These are phyloP conservation scores for Limnodromus scolopaceus DNA, from an alignment of 2,797 vertebrate genomes.

Conservation along the genomic window DNA sequence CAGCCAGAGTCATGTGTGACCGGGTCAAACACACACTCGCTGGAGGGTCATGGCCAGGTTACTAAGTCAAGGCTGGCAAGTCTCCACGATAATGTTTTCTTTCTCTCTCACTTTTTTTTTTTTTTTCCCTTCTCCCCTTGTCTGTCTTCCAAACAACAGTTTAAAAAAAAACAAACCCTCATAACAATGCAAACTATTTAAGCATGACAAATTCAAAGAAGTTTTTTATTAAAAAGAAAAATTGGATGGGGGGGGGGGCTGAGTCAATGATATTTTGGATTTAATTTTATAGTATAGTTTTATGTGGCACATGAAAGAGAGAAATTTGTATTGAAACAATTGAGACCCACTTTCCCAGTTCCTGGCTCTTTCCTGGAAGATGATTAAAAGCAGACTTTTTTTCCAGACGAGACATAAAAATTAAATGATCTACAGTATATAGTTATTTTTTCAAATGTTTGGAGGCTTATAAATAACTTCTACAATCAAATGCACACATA, in stretches of 20 bases:
- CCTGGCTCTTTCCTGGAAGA: constrained; percentile 68
- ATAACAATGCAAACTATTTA: constrained; percentile 64
- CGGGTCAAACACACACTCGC: constrained; percentile 78
- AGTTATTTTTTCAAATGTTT: constrained; percentile 64
- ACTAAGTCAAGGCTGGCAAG: constrained; percentile 82
- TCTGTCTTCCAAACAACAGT: constrained; percentile 51
- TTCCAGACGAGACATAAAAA: constrained; percentile 74
- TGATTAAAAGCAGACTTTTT: constrained; percentile 77
- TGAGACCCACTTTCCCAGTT: constrained; percentile 65
- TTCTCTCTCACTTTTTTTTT: constrained; percentile 41
- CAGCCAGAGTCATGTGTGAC: constrained; percentile 76
- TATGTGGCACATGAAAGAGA: constrained; percentile 62
- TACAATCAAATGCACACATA: constrained; percentile 75
- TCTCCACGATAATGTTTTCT: constrained; percentile 70
- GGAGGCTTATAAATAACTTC: constrained; percentile 79
- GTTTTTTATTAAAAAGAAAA: constrained; percentile 41
- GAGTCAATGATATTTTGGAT: constrained; percentile 64
- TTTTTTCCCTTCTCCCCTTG: not conserved
- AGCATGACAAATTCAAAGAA: constrained; percentile 47
- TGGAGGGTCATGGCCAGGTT: constrained; percentile 86
- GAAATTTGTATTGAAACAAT: constrained; percentile 70
- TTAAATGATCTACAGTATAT: constrained; percentile 66
- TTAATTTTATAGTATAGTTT: constrained; percentile 65
- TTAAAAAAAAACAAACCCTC: not conserved
- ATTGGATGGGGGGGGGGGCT: not conserved